Evolutionary conservation across 2,888 invertebrate genomes (phyloP).

Genomic region (Crematogaster levior): DNA sequence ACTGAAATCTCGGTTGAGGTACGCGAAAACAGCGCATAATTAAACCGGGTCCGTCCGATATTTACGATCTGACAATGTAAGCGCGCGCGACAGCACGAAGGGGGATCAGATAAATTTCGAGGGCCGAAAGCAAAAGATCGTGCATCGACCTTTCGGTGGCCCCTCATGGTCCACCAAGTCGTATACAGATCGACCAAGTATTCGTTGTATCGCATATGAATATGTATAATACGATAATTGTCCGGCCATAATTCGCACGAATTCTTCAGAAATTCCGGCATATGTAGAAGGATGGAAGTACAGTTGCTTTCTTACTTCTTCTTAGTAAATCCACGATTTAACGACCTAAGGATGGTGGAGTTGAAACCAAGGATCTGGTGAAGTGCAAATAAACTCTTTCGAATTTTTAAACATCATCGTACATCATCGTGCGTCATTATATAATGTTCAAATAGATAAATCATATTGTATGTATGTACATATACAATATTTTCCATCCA

Average conservation of each 20-base stretch:
- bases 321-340: slow-evolving; percentile 18
- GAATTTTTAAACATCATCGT: neutral
- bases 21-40: slow-evolving; percentile 46
- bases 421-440: neutral
- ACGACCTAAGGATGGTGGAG: neutral
- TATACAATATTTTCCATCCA: neutral
- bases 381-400: slow-evolving; percentile 20
- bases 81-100: slow-evolving; percentile 25
- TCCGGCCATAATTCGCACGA: slow-evolving; percentile 34
- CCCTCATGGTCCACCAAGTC: neutral
- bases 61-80: slow-evolving; percentile 60
- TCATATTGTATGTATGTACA: neutral
- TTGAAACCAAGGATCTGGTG: neutral
- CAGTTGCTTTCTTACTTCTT: slow-evolving; percentile 35
- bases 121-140: slow-evolving; percentile 42
- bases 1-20: slow-evolving; percentile 36
- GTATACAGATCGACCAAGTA: neutral
- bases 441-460: neutral
- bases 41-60: slow-evolving; percentile 54
- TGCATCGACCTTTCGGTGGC: slow-evolving; percentile 52
- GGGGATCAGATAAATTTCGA: slow-evolving; percentile 61
- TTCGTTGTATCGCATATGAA: neutral
- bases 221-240: slow-evolving; percentile 43
- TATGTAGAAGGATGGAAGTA: neutral
- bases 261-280: slow-evolving; percentile 26